Evolutionary conservation across 2,888 invertebrate genomes (phyloP).

Genomic region (Opisthograptis luteolata): DNA sequence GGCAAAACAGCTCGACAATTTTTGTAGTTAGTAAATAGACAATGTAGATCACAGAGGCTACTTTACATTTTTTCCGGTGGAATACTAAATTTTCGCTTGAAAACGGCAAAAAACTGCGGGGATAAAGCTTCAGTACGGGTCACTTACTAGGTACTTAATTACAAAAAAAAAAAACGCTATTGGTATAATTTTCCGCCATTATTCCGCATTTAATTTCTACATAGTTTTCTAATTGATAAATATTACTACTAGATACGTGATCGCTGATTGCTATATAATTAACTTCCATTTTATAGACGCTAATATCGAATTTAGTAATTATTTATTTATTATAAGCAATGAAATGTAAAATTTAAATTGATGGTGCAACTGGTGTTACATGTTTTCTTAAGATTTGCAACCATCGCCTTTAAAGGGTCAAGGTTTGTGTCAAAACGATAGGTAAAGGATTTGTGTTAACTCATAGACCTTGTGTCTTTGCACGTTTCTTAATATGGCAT

Average conservation of each 20-base stretch:
- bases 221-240: too few species aligned
- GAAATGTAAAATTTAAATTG: neutral
- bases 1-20: too few species aligned
- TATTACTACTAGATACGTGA: neutral
- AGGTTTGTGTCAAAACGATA: conserved; percentile 28
- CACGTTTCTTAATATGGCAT: conserved; percentile 16
- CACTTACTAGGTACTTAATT: too few species aligned
- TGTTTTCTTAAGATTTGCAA: conserved; percentile 4
- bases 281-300: neutral
- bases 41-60: too few species aligned
- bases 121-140: too few species aligned
- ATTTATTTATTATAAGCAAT: neutral
- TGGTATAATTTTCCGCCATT: too few species aligned
- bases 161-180: too few species aligned
- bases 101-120: too few species aligned
- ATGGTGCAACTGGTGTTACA: neutral
- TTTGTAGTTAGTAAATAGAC: too few species aligned
- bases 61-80: too few species aligned
- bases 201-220: too few species aligned
- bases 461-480: conserved; percentile 22
- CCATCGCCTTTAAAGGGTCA: conserved; percentile 25
- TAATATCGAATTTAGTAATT: neutral
- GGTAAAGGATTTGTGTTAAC: conserved; percentile 22
- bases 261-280: neutral
- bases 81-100: too few species aligned